Evolutionary conservation across 92 coral and sea anemone genomes (phyloP).

Genomic region (Hydrozoanthus gracilis): DNA sequence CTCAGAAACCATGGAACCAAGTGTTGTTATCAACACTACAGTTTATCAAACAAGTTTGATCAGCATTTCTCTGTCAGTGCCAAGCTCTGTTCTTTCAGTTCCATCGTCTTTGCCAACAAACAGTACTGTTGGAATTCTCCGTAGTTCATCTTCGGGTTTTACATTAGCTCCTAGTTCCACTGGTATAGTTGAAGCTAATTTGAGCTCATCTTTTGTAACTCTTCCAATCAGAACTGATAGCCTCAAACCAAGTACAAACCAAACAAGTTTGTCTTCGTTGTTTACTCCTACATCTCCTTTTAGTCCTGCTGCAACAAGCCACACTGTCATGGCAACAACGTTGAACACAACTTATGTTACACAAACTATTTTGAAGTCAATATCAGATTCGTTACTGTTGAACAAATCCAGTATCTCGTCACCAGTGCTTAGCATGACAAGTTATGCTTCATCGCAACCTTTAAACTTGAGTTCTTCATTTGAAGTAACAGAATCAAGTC

Average conservation of each 20-base stretch:
- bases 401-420: background rate
- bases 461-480: conserved; percentile 8
- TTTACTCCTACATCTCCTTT: background rate
- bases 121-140: background rate
- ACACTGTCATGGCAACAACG: background rate
- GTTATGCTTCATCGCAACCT: background rate
- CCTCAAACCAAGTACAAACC: conserved; percentile 18
- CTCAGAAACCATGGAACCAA: background rate
- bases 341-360: conserved; percentile 17
- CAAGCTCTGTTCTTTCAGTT: background rate
- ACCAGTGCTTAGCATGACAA: background rate
- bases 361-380: background rate
- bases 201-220: conserved; percentile 13
- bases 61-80: background rate
- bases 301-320: conserved; percentile 2
- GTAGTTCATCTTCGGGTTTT: background rate
- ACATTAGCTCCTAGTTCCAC: conserved; percentile 4
- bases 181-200: background rate
- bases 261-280: background rate
- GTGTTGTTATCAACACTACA: background rate
- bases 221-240: conserved; percentile 12
- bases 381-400: background rate
- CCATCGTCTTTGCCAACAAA: background rate
- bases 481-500: background rate
- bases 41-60: conserved; percentile 18